Base-by-base conservation (phyloP, 2,113 vertebrate species). In the Numida meleagris region DNA sequence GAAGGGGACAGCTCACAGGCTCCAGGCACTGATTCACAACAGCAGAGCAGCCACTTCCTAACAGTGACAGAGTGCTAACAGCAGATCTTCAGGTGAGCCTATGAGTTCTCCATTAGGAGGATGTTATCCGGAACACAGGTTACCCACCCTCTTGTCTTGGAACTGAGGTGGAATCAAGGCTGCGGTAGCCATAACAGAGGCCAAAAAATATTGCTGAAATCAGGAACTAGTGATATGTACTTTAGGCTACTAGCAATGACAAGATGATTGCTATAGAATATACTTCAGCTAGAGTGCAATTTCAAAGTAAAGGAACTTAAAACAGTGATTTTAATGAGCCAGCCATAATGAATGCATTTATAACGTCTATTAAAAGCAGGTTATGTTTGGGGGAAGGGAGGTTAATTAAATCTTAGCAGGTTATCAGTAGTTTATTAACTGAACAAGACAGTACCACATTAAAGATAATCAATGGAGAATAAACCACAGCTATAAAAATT, bases 401-500 rank as follows among this genome's bases (percentile, higher is more conserved):
- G 67, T 73, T 94, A 93, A 96, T 95, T 94, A 88, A 74, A 89
- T 79, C 71, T 89, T 91, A 80, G 55, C 45, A 71, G 55, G 75
- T 86, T 93, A 93, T 83, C 9, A 1, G 46, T 82, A 91, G 50
- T 89, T 91, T 92, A 94, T 94, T 96, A 94, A 87, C 78, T 74
- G 75, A 95, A 95, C 82, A 91, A 95, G 94, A 91, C 78, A 95
- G 78, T 48, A 95, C 79, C 68, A 74, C 84, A 91, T 89, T 95
- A 94, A 94, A 95, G 89, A 95, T 86, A 95, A 96, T 94, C 94
- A 94, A 91, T 94, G 84, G 38, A 83, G 75, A 91, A 91, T 83
- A 94, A 94, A 93, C 38, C 75, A 89, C 71, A 73, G 40, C 18
- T 31, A 1, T 95, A 95, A 96, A 94, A 96, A 96, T 91, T 93